phyloP scores from a whole-genome alignment of 2,797 vertebrate genomes.

The Cossypha niveicapilla region DNA sequence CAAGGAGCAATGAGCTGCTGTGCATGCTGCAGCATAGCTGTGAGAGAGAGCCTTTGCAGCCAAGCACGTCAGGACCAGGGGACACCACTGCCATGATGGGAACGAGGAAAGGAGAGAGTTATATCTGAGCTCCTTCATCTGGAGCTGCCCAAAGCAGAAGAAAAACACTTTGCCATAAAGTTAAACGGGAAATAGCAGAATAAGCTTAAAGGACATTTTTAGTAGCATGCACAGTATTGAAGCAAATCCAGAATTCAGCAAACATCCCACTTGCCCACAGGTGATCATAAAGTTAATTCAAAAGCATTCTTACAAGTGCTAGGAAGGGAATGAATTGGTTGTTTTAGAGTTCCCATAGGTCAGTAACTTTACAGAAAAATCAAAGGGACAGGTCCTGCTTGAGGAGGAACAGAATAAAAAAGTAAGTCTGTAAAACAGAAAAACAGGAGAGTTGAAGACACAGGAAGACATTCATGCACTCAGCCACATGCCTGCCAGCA shows the following conservation, averaged over 20 bases:
- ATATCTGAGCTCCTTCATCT: background rate
- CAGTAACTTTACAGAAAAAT: conserved; percentile 33
- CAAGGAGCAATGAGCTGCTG: background rate
- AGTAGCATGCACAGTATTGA: background rate
- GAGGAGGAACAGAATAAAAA: background rate
- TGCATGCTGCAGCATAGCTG: background rate
- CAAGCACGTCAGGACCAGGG: rapidly evolving
- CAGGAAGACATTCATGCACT: background rate
- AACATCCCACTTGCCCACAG: background rate
- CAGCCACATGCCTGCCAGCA: background rate
- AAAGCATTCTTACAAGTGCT: background rate
- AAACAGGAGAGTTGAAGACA: background rate
- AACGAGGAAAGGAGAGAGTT: background rate
- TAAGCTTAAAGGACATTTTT: background rate
- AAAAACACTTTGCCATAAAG: background rate
- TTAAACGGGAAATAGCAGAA: background rate
- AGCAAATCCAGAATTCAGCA: background rate
- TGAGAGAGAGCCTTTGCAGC: background rate
- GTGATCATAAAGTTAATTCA: background rate
- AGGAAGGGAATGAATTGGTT: background rate
- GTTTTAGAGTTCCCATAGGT: background rate
- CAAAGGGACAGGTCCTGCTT: background rate
- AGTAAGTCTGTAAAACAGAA: background rate
- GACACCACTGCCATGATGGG: rapidly evolving
- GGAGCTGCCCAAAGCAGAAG: background rate